Evolutionary conservation across 2,888 invertebrate species (phyloP).

Genomic region (Thysanoteuthis rhombus): DNA sequence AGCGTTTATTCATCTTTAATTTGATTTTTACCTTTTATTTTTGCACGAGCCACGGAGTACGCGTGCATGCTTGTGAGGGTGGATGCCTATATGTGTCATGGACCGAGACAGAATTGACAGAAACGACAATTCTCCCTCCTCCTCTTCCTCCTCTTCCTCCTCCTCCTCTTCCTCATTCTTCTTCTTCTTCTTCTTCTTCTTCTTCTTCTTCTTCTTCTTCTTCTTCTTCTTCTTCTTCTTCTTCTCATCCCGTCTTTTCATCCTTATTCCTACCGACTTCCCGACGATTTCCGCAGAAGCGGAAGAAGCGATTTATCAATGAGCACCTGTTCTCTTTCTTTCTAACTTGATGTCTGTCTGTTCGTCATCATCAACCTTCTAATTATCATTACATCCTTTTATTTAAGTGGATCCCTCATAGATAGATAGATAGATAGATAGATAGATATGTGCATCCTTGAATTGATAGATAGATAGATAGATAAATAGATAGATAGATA

Average conservation of each 20-base stretch:
- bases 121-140: not conserved
- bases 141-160: not conserved
- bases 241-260: not conserved
- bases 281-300: not conserved
- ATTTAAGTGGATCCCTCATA: no score
- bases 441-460: no score
- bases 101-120: not conserved
- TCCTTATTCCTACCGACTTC: not conserved
- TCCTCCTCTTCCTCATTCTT: not conserved
- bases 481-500: no score
- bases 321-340: not conserved
- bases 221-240: not conserved
- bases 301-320: not conserved
- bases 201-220: not conserved
- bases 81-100: not conserved
- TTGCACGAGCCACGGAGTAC: not conserved
- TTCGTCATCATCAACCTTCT: not conserved
- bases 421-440: no score
- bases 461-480: no score
- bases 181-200: not conserved
- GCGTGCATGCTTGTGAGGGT: not conserved
- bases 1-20: no score
- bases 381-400: no score
- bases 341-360: not conserved
- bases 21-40: not conserved